Base-by-base conservation (phyloP, 2,113 vertebrate species). In the Protobothrops flavoviridis region DNA sequence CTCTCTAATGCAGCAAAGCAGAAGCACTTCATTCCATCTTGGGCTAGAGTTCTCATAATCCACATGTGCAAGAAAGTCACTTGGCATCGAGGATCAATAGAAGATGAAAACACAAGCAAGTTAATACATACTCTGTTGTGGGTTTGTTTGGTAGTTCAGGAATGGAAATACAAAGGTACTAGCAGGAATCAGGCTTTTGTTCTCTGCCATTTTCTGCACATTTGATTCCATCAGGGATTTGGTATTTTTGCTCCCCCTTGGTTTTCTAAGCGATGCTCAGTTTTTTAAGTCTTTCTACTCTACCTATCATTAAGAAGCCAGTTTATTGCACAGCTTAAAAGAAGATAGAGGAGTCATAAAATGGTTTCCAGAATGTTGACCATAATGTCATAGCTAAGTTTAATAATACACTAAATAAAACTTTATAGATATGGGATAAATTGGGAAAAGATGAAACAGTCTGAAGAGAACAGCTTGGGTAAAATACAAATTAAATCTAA, bases 251-350 rank as follows among this genome's bases (percentile, higher is more conserved):
- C 15, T 85, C 29, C 48, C 53, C 23, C n/a, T 86, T 92, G 93
- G 64, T 56, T 92, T 92, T 94, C 74, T 53, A 90, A 93, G 74
- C 92, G 55, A 52, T 61, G 94, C 89, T 81, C 74, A 91, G 94
- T 91, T 93, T 92, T 95, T 95, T 3, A 59, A 96, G 93, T 56
- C 85, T 91, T 95, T 93, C 87, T 94, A 92, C 52, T 39, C 93
- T 55, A 26, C 53, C 52, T 89, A 11, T 26, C 87, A 50, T 89
- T 94, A 93, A 92, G 61, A 94, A 91, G 90, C 53, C 89, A 92
- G 29, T 95, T 94, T 88, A 93, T 94, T 95, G 94, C 90, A 95
- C 91, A 90, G 94, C 86, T 95, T 91, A 91, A 93, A 94, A 93
- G 74, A 81, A 53, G 93, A 8, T 50, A 87, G 85, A 88, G 87